phyloP scores from a whole-genome alignment of 2,797 vertebrate genomes.

The Arrhamphus sclerolepis region DNA sequence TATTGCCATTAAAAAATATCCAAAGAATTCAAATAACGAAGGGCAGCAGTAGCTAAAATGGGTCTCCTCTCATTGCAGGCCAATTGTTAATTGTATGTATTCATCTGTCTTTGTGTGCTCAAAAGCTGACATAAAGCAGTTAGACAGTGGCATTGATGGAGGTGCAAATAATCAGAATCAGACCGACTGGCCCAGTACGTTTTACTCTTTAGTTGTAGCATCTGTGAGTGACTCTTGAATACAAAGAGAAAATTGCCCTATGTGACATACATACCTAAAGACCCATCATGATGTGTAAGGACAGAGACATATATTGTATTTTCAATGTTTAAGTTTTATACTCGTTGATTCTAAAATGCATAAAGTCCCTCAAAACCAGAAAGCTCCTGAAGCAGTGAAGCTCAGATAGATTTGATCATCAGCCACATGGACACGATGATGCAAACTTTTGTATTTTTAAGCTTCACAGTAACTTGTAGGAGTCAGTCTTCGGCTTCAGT shows the following conservation, averaged over 20 bases:
- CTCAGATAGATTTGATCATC: constrained; percentile 13
- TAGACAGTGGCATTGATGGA: constrained; percentile 39
- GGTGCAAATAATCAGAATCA: constrained; percentile 38
- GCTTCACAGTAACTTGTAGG: constrained; percentile 39
- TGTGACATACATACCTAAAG: constrained; percentile 3
- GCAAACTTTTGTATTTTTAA: constrained; percentile 10
- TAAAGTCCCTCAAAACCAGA: background rate
- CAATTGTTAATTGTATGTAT: constrained; percentile 53
- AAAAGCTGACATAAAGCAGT: constrained; percentile 47
- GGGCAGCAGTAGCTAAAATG: constrained; percentile 48
- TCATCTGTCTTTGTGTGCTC: constrained; percentile 52
- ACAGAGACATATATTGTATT: background rate
- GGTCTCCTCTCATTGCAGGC: constrained; percentile 52
- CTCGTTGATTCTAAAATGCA: background rate
- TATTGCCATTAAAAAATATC: background rate
- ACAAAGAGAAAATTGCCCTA: background rate
- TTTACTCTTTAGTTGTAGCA: constrained; percentile 17
- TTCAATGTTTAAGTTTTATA: background rate
- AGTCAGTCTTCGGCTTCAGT: constrained; percentile 30
- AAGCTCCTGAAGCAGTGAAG: constrained; percentile 13
- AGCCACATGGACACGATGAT: constrained; percentile 25
- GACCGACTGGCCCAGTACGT: constrained; percentile 24
- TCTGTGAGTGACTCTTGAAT: constrained; percentile 21
- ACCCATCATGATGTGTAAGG: constrained; percentile 15
- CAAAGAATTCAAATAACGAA: constrained; percentile 46